Percentiles rank a stretch among this genome's conserved stretches.
Evolutionary conservation across 2,113 vertebrate genomes (phyloP).

Genomic region (Lycocorax pyrrhopterus): DNA sequence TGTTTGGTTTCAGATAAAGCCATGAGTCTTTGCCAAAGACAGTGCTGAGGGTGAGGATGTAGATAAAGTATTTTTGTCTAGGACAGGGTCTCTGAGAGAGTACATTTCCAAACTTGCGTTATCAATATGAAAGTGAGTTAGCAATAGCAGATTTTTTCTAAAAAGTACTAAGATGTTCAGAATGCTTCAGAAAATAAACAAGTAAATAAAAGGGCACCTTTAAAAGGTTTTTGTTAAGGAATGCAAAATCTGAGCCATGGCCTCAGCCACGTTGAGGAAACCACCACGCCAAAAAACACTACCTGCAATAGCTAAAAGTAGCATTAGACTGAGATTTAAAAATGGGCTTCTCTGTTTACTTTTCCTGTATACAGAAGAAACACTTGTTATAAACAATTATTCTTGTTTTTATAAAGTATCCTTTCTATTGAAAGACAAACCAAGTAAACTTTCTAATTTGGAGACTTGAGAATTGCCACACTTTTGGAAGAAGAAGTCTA

Average conservation of each 20-base stretch:
- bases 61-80: neutral
- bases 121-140: neutral
- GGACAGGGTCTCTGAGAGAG: neutral
- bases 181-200: neutral
- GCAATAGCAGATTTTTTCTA: neutral
- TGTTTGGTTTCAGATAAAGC: neutral
- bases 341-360: neutral
- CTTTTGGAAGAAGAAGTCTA: neutral
- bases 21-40: neutral
- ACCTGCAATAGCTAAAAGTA: neutral
- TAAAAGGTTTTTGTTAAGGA: neutral
- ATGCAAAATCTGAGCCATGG: neutral
- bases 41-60: neutral
- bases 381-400: neutral
- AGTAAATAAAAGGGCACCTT: neutral
- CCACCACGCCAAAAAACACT: neutral
- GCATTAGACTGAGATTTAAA: neutral
- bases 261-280: neutral
- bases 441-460: neutral
- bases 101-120: neutral
- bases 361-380: neutral
- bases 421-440: neutral
- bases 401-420: neutral
- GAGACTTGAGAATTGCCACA: neutral
- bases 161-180: neutral